These are phyloP conservation scores for Argya squamiceps DNA, from an alignment of 2,797 vertebrate genomes.

Conservation along the genomic window DNA sequence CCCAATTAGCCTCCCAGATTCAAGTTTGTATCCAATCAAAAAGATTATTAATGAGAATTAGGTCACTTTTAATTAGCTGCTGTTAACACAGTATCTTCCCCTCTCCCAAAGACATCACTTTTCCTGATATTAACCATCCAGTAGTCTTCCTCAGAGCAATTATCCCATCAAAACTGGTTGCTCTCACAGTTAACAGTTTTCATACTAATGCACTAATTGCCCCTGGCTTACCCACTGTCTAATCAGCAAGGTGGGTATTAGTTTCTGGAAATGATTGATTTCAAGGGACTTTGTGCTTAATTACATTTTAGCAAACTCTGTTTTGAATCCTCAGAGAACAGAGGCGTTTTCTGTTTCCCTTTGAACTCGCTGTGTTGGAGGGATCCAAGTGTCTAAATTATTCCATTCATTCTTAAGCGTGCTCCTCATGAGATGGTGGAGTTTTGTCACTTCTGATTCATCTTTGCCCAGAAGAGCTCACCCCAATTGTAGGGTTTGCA, in stretches of 20 bases:
- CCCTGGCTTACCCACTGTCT: constrained; percentile 60
- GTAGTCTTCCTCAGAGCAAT: constrained; percentile 33
- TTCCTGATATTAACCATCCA: not conserved
- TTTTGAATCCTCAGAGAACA: constrained; percentile 67
- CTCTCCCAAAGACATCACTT: not conserved
- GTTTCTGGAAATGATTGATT: constrained; percentile 76
- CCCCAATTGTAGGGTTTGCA: constrained; percentile 48
- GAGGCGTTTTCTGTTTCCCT: constrained; percentile 57
- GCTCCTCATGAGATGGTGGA: not conserved
- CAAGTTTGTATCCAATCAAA: not conserved
- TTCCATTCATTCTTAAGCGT: constrained; percentile 41
- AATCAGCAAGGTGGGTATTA: constrained; percentile 72
- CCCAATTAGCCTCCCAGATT: not conserved
- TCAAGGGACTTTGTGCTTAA: constrained; percentile 74
- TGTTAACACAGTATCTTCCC: not conserved
- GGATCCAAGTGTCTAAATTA: constrained; percentile 47
- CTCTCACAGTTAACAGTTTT: constrained; percentile 43
- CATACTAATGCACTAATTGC: constrained; percentile 62
- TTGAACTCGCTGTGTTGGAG: constrained; percentile 52
- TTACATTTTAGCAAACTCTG: constrained; percentile 72
- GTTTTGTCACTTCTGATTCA: constrained; percentile 61
- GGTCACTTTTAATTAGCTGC: constrained; percentile 52
- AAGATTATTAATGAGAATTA: not conserved
- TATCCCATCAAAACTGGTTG: constrained; percentile 35
- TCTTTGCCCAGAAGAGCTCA: constrained; percentile 41